Percentiles rank a stretch among this genome's conserved stretches.
Evolutionary conservation across 2,113 vertebrate genomes (phyloP).

Genomic region (Struthio camelus): DNA sequence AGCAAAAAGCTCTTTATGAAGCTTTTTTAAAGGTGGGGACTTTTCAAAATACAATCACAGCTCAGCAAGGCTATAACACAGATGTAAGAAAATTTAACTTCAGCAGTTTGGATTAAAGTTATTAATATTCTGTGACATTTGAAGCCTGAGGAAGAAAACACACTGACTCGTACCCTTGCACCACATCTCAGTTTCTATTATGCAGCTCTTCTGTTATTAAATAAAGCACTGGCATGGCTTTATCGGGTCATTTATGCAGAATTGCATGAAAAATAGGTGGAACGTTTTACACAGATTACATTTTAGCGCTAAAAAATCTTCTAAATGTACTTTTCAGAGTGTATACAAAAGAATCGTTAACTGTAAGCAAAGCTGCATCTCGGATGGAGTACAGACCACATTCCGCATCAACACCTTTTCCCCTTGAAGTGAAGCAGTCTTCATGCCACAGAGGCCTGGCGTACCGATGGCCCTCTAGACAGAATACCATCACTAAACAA

Average conservation of each 20-base stretch:
- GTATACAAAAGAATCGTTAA: neutral
- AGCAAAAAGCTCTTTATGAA: neutral
- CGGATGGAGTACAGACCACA: neutral
- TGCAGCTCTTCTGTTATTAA: neutral
- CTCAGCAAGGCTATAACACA: neutral
- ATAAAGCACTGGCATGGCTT: neutral
- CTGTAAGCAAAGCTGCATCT: neutral
- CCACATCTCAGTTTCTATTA: neutral
- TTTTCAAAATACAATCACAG: neutral
- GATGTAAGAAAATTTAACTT: neutral
- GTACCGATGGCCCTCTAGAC: neutral
- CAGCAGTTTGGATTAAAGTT: neutral
- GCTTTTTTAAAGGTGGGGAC: neutral
- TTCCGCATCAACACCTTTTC: neutral
- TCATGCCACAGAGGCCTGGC: neutral
- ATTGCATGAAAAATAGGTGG: neutral
- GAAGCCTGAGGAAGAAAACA: neutral
- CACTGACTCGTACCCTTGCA: neutral
- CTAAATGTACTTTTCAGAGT: neutral
- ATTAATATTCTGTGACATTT: neutral
- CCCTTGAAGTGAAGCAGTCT: neutral
- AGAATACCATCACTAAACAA: neutral
- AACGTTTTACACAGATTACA: neutral
- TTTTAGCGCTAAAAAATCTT: neutral
- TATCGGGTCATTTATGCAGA: neutral